Evolutionary conservation across 2,113 vertebrate species (phyloP).

Genomic region (Seriola quinqueradiata): DNA sequence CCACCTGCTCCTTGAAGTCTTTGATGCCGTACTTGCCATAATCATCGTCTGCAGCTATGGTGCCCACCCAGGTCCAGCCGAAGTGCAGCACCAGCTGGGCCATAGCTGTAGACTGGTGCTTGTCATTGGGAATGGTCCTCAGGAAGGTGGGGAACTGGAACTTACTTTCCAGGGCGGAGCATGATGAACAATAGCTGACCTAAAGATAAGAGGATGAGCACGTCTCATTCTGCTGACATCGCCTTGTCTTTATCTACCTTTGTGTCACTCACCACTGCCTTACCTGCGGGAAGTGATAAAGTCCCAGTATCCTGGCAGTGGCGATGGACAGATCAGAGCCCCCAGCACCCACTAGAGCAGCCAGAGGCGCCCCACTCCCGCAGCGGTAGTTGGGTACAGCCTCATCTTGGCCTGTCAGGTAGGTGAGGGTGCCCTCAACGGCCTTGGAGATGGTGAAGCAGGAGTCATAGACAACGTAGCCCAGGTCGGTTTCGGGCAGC

Average conservation of each 20-base stretch:
- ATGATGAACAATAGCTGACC: slow-evolving; percentile 88
- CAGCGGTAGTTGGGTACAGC: slow-evolving; percentile 89
- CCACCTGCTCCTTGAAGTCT: slow-evolving; percentile 87
- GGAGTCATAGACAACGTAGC: slow-evolving; percentile 90
- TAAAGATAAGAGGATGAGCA: slow-evolving; percentile 52
- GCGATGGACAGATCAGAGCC: slow-evolving; percentile 88
- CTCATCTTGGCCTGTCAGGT: slow-evolving; percentile 89
- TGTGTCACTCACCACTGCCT: background rate
- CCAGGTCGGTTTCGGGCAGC: slow-evolving; percentile 85
- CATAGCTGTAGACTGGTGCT: slow-evolving; percentile 84
- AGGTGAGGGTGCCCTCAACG: slow-evolving; percentile 87
- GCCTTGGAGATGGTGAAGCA: slow-evolving; percentile 90
- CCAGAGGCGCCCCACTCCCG: slow-evolving; percentile 82
- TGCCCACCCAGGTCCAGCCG: slow-evolving; percentile 90
- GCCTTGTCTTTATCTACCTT: background rate
- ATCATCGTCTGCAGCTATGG: slow-evolving; percentile 88
- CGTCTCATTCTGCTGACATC: background rate
- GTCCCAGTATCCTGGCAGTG: slow-evolving; percentile 88
- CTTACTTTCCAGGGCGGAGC: slow-evolving; percentile 87
- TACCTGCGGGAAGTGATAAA: slow-evolving; percentile 90
- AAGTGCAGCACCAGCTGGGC: slow-evolving; percentile 86
- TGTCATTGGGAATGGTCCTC: slow-evolving; percentile 85
- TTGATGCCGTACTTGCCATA: slow-evolving; percentile 91
- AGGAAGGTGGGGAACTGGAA: slow-evolving; percentile 90
- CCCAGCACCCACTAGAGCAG: slow-evolving; percentile 87